phyloP scores from a whole-genome alignment of 2,888 invertebrate species.

The Cartodere bifasciata region DNA sequence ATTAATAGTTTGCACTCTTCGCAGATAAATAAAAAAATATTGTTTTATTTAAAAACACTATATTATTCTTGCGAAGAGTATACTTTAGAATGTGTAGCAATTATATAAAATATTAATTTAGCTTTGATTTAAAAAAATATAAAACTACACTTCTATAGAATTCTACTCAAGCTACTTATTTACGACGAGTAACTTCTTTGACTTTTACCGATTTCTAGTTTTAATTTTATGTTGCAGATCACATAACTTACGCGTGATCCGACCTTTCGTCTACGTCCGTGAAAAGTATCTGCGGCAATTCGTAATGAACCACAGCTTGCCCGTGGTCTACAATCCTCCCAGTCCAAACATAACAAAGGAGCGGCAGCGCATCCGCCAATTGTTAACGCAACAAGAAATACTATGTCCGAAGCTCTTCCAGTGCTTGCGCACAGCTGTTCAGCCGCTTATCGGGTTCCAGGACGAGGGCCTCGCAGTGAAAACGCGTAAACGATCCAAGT shows the following conservation, averaged over 20 bases:
- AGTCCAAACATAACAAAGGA: constrained; percentile 30
- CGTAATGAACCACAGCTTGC: constrained; percentile 58
- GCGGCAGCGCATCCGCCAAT: constrained; percentile 47
- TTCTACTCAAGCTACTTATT: too few species aligned
- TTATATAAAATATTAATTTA: too few species aligned
- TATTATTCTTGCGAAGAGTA: too few species aligned
- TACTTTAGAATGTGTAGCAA: too few species aligned
- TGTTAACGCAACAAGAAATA: constrained; percentile 63
- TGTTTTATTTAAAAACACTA: too few species aligned
- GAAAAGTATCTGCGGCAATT: constrained; percentile 63
- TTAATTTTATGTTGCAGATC: constrained; percentile 45
- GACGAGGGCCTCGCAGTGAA: too few species aligned
- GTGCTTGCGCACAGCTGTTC: constrained; percentile 62
- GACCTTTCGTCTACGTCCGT: constrained; percentile 79
- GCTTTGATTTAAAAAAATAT: too few species aligned
- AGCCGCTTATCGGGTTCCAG: constrained; percentile 51
- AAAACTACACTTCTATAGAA: too few species aligned
- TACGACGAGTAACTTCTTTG: too few species aligned
- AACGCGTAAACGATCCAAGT: constrained; percentile 28
- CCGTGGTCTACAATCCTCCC: constrained; percentile 36
- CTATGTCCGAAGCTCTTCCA: constrained; percentile 61
- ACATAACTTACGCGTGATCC: constrained; percentile 66
- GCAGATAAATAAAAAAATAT: too few species aligned
- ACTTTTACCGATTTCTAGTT: too few species aligned
- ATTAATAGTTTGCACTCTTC: too few species aligned